Percentiles rank a stretch among this genome's conserved stretches.
Evolutionary conservation across 2,888 invertebrate species (phyloP).

Genomic region (Slavum lentiscoides): DNA sequence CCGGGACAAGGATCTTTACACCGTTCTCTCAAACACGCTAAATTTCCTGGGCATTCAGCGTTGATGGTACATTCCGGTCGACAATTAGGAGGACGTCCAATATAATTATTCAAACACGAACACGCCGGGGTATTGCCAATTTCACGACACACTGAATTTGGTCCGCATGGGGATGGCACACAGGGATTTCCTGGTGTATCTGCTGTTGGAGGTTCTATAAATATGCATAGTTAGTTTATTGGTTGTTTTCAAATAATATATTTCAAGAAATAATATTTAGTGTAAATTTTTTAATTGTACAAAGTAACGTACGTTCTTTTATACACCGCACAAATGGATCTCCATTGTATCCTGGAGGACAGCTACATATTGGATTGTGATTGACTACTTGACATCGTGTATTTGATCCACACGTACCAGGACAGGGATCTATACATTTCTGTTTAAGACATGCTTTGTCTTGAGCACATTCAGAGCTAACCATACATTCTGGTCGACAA

Average conservation of each 20-base stretch:
- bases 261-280: background rate
- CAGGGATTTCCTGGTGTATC: constrained; percentile 73
- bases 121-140: constrained; percentile 78
- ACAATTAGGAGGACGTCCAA: constrained; percentile 83
- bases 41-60: constrained; percentile 80
- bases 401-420: constrained; percentile 79
- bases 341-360: constrained; percentile 73
- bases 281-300: background rate
- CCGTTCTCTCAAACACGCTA: constrained; percentile 80
- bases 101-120: constrained; percentile 76
- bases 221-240: background rate
- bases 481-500: constrained; percentile 80
- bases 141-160: constrained; percentile 79
- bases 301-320: constrained; percentile 67
- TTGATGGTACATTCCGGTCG: constrained; percentile 84
- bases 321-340: constrained; percentile 80
- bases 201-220: constrained; percentile 63
- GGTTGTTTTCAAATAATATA: background rate
- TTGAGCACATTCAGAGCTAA: constrained; percentile 79
- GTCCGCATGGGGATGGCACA: constrained; percentile 80
- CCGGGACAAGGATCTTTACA: constrained; percentile 84
- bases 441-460: constrained; percentile 79
- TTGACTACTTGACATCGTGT: constrained; percentile 81
- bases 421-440: constrained; percentile 80
- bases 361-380: constrained; percentile 84